Conservation (phyloP, 2,113 vertebrate genomes). For the Ibidorhyncha struthersii region DNA sequence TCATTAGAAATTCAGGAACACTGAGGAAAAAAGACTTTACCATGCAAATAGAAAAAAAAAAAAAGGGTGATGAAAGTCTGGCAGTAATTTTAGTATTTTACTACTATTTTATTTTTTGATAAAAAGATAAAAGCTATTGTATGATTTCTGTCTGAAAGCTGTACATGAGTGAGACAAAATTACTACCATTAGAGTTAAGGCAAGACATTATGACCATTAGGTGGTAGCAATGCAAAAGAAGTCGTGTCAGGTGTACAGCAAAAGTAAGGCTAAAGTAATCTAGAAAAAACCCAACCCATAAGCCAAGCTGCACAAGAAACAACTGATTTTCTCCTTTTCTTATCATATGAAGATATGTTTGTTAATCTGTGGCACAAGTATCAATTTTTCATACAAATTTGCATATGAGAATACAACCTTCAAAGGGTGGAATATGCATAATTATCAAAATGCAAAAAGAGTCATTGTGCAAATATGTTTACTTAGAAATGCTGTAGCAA, state of each 20-base stretch:
- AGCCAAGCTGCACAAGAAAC: background rate
- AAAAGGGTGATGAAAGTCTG: constrained; percentile 35
- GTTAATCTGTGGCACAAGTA: background rate
- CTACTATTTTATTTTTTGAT: constrained; percentile 45
- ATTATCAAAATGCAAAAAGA: background rate
- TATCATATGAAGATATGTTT: background rate
- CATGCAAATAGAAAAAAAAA: background rate
- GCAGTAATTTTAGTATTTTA: constrained; percentile 55
- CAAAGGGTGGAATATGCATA: background rate
- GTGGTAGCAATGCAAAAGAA: background rate
- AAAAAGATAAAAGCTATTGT: constrained; percentile 55
- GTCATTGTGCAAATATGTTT: background rate
- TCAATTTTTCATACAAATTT: background rate
- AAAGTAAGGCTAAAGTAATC: background rate
- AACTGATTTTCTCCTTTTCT: background rate
- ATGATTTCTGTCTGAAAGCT: constrained; percentile 42
- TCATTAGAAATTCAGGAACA: constrained; percentile 37
- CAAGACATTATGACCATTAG: constrained; percentile 53
- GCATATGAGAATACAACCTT: background rate
- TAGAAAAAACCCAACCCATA: background rate
- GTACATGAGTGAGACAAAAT: constrained; percentile 59
- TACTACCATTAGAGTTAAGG: constrained; percentile 45
- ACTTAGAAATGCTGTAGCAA: background rate
- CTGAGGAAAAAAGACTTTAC: background rate
- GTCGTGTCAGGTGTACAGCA: background rate